Percentiles rank a stretch among this genome's conserved stretches.
Conservation (phyloP, 2,113 vertebrate genomes). For the Scortum barcoo region DNA sequence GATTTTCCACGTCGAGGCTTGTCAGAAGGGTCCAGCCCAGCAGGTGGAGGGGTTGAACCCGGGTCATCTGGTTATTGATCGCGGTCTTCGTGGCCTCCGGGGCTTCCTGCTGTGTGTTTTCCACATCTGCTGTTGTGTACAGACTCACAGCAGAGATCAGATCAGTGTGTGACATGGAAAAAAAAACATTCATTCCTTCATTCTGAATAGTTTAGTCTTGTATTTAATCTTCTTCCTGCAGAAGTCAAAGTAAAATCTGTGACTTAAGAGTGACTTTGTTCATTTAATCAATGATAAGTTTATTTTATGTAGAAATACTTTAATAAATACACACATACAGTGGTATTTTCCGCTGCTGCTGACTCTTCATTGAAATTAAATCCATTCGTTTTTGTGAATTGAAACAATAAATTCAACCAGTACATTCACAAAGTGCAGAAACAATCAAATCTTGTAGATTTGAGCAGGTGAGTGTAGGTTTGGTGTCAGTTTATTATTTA, state of each 20-base stretch:
- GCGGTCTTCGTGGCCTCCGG: neutral
- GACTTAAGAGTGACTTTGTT: neutral
- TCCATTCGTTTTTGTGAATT: neutral
- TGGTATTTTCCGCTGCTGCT: neutral
- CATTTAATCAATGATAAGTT: neutral
- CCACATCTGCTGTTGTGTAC: slow-evolving; percentile 14
- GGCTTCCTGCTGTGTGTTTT: neutral
- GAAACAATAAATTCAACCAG: neutral
- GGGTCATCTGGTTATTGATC: neutral
- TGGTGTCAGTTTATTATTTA: no score
- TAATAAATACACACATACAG: no score
- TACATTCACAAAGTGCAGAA: neutral
- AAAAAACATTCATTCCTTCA: neutral
- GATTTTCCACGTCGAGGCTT: neutral
- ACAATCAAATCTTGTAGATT: neutral
- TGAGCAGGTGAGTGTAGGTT: neutral
- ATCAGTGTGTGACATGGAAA: neutral
- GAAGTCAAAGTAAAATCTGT: neutral
- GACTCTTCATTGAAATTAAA: neutral
- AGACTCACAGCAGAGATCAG: neutral
- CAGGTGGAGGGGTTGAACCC: neutral
- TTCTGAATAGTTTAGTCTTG: neutral
- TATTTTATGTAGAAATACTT: neutral
- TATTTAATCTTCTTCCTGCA: neutral
- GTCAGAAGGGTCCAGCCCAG: neutral